Percentiles rank a stretch among this genome's conserved stretches.
Conservation (phyloP, 2,797 vertebrate genomes). For the Rhabdomys pumilio region DNA sequence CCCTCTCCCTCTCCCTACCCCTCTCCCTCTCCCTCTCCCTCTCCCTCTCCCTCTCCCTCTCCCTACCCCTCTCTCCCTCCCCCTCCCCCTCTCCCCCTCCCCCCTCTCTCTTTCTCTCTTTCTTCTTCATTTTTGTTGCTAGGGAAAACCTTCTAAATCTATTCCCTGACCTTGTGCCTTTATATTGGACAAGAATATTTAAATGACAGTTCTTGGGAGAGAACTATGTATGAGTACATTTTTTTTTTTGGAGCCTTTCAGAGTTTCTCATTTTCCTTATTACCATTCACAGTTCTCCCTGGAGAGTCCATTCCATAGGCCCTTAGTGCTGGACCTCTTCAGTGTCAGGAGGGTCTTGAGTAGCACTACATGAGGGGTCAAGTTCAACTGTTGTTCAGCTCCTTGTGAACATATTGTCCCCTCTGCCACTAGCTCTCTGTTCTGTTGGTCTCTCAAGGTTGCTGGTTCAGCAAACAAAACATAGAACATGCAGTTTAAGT, state of each 20-base stretch:
- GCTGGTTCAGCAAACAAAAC: neutral
- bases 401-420: neutral
- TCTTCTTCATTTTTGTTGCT: neutral
- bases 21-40: no score
- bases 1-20: no score
- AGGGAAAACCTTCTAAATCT: neutral
- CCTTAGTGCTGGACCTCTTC: neutral
- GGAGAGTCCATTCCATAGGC: neutral
- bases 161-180: neutral
- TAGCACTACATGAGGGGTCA: neutral
- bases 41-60: no score
- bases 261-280: neutral
- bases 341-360: neutral
- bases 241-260: neutral
- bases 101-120: neutral
- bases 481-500: neutral
- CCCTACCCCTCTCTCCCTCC: no score
- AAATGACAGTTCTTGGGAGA: neutral
- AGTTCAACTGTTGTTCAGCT: neutral
- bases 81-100: no score
- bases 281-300: accelerated
- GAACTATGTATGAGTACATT: neutral
- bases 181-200: neutral
- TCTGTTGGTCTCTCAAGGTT: neutral
- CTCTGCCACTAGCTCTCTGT: neutral